A percentile compares a stretch with the other conserved stretches of the same genome.
Conservation (phyloP, 2,888 invertebrate species). For the Xiphydria camelus region DNA sequence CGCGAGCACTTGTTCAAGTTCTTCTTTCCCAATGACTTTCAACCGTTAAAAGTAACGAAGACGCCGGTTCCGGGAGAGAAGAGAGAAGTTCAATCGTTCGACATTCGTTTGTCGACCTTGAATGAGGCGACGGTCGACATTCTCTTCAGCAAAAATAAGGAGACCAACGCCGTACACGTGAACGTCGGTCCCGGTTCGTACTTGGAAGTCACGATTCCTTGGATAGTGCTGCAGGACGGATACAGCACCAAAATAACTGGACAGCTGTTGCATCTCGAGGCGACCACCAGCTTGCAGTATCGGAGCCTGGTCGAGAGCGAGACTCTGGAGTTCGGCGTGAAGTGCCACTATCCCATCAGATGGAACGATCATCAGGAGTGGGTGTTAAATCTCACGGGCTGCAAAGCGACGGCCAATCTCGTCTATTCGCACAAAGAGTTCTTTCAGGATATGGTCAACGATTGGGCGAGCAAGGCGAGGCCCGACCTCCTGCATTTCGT, state of each 20-base stretch:
- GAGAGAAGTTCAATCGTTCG: conserved; percentile 88
- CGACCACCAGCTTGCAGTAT: conserved; percentile 92
- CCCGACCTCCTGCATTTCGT: conserved; percentile 94
- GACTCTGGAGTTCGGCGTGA: conserved; percentile 88
- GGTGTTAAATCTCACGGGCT: conserved; percentile 88
- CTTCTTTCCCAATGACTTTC: conserved; percentile 90
- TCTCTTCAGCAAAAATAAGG: conserved; percentile 92
- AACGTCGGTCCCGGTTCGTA: conserved; percentile 95
- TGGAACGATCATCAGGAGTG: conserved; percentile 98
- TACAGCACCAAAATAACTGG: conserved; percentile 91
- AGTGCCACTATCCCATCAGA: conserved; percentile 85
- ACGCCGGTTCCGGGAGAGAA: conserved; percentile 85
- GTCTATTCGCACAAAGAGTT: conserved; percentile 96
- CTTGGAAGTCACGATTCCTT: conserved; percentile 94
- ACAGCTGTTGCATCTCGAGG: conserved; percentile 90
- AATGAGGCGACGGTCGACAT: conserved; percentile 95
- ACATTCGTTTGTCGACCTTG: conserved; percentile 86
- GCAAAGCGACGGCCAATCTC: conserved; percentile 90
- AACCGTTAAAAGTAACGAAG: conserved; percentile 77
- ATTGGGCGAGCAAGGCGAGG: conserved; percentile 93
- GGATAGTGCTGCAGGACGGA: conserved; percentile 86
- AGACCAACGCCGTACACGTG: conserved; percentile 96
- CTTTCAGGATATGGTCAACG: conserved; percentile 91
- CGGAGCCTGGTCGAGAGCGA: conserved; percentile 92
- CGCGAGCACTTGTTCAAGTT: conserved; percentile 93